These are phyloP conservation scores for Perdita meconis DNA, from an alignment of 2,888 invertebrate genomes.

Conservation along the genomic window DNA sequence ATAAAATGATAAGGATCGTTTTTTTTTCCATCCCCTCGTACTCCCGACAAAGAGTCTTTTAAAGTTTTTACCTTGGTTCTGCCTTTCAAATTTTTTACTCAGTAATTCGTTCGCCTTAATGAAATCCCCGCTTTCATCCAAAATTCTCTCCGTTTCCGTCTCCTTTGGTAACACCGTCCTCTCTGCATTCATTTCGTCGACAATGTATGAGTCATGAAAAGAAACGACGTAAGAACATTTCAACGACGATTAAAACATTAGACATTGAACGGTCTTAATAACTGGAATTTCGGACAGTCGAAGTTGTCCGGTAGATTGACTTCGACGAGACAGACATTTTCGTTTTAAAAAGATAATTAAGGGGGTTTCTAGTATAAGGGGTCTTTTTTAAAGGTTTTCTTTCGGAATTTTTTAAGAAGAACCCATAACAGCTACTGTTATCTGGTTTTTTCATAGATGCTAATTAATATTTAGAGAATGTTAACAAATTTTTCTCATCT, in stretches of 20 bases:
- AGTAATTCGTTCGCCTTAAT: slow-evolving; percentile 73
- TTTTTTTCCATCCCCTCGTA: too few relatives aligned
- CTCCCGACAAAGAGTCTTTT: slow-evolving; percentile 7
- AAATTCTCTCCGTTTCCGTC: slow-evolving; percentile 26
- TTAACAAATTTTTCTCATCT: too few relatives aligned
- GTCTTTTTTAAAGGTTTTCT: too few relatives aligned
- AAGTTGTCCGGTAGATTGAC: not conserved
- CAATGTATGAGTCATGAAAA: slow-evolving; percentile 13
- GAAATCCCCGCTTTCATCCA: slow-evolving; percentile 68
- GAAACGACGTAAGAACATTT: slow-evolving; percentile 4
- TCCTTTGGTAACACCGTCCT: slow-evolving; percentile 1
- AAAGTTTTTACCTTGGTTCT: slow-evolving; percentile 71
- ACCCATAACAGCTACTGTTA: too few relatives aligned
- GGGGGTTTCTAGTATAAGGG: too few relatives aligned
- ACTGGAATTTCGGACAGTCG: not conserved
- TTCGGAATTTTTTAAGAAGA: too few relatives aligned
- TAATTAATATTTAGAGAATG: too few relatives aligned
- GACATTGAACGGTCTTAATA: not conserved
- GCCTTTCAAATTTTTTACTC: slow-evolving; percentile 66
- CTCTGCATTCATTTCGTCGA: slow-evolving; percentile 34
- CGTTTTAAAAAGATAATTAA: too few relatives aligned
- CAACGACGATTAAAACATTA: not conserved
- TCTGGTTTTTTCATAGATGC: too few relatives aligned
- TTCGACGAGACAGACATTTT: not conserved
- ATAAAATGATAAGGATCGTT: slow-evolving; percentile 15